Evolutionary conservation across 2,888 invertebrate species (phyloP), one percentile per base, ranked within the genome.

Genomic region (Microdon myrmicae): DNA sequence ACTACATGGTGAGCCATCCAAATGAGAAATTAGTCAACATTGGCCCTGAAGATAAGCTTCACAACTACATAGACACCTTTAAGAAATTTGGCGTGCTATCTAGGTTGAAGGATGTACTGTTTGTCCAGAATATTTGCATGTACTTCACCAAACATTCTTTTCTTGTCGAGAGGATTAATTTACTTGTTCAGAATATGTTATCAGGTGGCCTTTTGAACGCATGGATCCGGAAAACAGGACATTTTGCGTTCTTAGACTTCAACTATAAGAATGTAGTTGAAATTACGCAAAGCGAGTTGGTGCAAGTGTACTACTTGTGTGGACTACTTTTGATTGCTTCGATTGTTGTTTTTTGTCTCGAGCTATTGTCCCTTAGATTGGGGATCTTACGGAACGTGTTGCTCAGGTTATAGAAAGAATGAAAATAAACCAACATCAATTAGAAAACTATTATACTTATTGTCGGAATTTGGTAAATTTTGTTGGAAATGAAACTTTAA

Each of bases 141-240:
- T 73, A 72, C 16, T 49, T 74, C 10, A 25, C 55, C 1, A 74
- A 74, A 47, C 75, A 74, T 23, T 73, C 74, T 1, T 72, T 60
- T 25, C 69, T 75, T 7, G 55, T 69, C 7, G 68, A 71, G 14
- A 68, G 69, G 7, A 60, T 75, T 2, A 71, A 75, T 43, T 60
- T 67, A 14, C 56, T 70, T 31, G 61, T 75, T 6, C 67, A 68
- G 29, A 53, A 61, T 56, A 49, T 75, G 49, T 58, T 67, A 0
- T 68, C 71, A 3, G 70, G 60, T 2, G 75, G 75, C 0, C 45
- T 75, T 2, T 12, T 72, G 14, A 26, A 68, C 1, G 45, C 53
- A 6, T 75, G 72, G 74, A 9, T 37, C 12, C 35, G 43, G 19
- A 6, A 31, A 10, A 20, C 39, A 12, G n/a, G n/a, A n/a, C n/a